Evolutionary conservation across 2,888 invertebrate species (phyloP).

Genomic region (Agrotis clavis): DNA sequence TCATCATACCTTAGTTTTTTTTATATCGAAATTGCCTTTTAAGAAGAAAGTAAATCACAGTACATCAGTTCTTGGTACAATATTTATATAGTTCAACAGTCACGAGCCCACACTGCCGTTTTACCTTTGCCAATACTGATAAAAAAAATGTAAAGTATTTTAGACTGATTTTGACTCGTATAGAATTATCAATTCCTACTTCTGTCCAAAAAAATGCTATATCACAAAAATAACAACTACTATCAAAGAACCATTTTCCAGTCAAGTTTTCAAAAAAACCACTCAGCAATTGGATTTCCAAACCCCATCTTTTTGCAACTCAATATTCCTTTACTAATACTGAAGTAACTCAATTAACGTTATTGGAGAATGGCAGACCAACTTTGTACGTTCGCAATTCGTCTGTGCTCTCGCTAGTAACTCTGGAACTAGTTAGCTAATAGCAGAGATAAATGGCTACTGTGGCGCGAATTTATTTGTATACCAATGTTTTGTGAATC

Average conservation of each 20-base stretch:
- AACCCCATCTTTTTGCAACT: conserved; percentile 43
- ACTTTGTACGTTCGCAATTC: conserved; percentile 65
- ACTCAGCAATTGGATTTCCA: conserved; percentile 22
- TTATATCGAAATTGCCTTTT: neutral
- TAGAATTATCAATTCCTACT: neutral
- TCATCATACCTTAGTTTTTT: neutral
- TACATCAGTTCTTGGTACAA: too few relatives aligned
- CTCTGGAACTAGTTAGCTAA: conserved; percentile 75
- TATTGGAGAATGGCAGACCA: conserved; percentile 68
- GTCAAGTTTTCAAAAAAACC: conserved; percentile 15
- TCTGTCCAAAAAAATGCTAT: neutral
- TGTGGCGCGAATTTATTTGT: conserved; percentile 63
- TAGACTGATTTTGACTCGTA: too few relatives aligned
- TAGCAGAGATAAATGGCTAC: conserved; percentile 73
- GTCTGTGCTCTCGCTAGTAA: conserved; percentile 56
- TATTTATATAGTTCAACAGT: too few relatives aligned
- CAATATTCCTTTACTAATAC: conserved; percentile 60
- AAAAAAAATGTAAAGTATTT: too few relatives aligned
- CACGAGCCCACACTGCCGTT: too few relatives aligned
- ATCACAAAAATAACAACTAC: neutral
- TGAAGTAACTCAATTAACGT: conserved; percentile 71
- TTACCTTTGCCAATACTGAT: too few relatives aligned
- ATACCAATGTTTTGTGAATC: conserved; percentile 55
- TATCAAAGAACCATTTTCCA: neutral
- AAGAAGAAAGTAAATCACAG: too few relatives aligned